These are phyloP conservation scores for Gymnocheta viridis DNA, from an alignment of 2,888 invertebrate species.

Conservation along the genomic window DNA sequence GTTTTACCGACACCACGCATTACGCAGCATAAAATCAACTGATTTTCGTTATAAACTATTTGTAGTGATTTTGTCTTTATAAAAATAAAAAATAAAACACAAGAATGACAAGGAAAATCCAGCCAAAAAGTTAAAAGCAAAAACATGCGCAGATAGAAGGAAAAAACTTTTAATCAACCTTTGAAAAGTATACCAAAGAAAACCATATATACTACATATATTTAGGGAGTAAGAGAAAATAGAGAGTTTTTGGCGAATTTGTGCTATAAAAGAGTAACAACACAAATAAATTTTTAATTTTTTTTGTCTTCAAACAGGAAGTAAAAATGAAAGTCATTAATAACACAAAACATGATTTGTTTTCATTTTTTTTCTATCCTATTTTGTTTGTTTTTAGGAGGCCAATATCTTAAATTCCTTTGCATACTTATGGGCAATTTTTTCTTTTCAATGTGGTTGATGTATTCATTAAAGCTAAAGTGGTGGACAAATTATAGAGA, in stretches of 20 bases:
- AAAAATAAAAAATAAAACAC: slow-evolving; percentile 15
- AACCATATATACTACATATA: too few relatives aligned
- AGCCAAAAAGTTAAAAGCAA: slow-evolving; percentile 32
- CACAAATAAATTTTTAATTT: slow-evolving; percentile 2
- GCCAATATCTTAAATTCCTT: slow-evolving; percentile 48
- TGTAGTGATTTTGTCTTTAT: slow-evolving; percentile 77
- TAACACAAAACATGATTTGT: slow-evolving; percentile 64
- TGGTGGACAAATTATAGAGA: not conserved
- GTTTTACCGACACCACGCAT: slow-evolving; percentile 70
- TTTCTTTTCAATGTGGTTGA: not conserved
- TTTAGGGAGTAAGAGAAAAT: slow-evolving; percentile 7
- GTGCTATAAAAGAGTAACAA: slow-evolving; percentile 43
- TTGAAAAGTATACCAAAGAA: slow-evolving; percentile 41
- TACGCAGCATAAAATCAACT: slow-evolving; percentile 82
- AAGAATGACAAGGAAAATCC: slow-evolving; percentile 19
- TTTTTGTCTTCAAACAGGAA: slow-evolving; percentile 49
- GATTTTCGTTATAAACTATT: slow-evolving; percentile 73
- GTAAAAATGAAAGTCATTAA: slow-evolving; percentile 70
- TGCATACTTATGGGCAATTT: slow-evolving; percentile 58
- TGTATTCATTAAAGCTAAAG: not conserved
- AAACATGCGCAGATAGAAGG: slow-evolving; percentile 63
- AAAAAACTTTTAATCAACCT: slow-evolving; percentile 35
- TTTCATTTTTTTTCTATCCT: slow-evolving; percentile 24
- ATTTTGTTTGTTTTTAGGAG: slow-evolving; percentile 25
- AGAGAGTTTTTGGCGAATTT: slow-evolving; percentile 27